Conservation (phyloP, 1,140 invertebrate genomes). For the Heliconius congener region DNA sequence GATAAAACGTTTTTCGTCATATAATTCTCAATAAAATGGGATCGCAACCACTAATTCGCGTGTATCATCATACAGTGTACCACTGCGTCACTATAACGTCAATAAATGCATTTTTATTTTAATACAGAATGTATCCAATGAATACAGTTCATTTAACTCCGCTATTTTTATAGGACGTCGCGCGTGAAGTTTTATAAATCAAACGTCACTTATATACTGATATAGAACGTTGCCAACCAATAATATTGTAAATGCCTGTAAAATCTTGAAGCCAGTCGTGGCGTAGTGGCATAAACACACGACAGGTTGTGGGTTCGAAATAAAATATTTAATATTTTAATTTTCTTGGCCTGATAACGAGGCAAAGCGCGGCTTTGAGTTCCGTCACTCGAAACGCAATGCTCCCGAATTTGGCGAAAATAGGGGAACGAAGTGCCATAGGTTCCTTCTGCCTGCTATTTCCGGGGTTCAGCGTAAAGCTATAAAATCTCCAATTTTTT, state of each 20-base stretch:
- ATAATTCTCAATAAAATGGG: background rate
- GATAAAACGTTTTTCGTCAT: background rate
- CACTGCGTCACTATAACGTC: background rate
- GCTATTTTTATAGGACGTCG: slow-evolving; percentile 8
- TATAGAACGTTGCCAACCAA: background rate
- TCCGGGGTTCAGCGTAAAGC: no score
- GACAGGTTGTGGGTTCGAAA: no score
- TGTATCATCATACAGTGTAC: background rate
- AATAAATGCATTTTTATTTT: background rate
- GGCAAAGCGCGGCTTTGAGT: no score
- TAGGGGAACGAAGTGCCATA: no score
- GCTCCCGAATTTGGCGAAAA: no score
- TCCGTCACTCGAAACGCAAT: no score
- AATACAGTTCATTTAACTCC: slow-evolving; percentile 6
- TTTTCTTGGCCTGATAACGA: no score
- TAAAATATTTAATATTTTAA: no score
- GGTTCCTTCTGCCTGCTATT: no score
- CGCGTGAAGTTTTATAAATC: slow-evolving; percentile 4
- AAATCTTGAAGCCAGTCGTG: background rate
- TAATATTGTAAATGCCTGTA: background rate
- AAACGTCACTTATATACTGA: background rate
- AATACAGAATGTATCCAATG: background rate
- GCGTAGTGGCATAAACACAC: no score
- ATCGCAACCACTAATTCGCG: background rate
- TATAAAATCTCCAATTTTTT: no score